Evolutionary conservation across 2,888 invertebrate genomes (phyloP).

Genomic region (Acrocyrtus sp.): DNA sequence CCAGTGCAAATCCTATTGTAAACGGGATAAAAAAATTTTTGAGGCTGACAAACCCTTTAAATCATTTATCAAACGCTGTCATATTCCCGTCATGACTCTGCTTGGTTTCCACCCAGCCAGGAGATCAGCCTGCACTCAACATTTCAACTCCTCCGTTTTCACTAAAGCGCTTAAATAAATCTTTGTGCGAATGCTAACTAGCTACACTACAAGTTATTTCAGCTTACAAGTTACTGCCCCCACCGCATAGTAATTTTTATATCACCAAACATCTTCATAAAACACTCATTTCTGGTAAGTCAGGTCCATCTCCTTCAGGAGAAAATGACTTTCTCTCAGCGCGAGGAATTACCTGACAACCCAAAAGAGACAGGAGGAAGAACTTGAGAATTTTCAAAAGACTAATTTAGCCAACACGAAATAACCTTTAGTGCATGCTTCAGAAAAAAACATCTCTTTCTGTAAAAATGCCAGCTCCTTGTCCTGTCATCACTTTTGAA

Average conservation of each 20-base stretch:
- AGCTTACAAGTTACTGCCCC: neutral
- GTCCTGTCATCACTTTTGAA: neutral
- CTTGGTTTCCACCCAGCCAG: conserved; percentile 3
- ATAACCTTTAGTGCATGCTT: no score
- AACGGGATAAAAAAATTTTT: no score
- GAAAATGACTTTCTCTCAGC: conserved; percentile 45
- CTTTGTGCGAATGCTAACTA: neutral
- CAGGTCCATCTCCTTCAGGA: no score
- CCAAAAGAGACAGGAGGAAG: conserved; percentile 9
- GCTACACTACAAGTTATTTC: neutral
- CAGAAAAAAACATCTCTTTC: neutral
- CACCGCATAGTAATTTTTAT: no score
- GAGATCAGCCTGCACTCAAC: no score
- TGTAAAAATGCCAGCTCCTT: neutral
- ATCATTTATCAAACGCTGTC: conserved; percentile 48
- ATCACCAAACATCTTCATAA: no score
- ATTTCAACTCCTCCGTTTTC: conserved; percentile 4
- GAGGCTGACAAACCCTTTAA: no score
- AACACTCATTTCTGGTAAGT: no score
- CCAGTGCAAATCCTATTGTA: no score
- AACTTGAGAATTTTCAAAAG: neutral
- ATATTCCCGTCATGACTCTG: conserved; percentile 21
- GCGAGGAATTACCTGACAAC: conserved; percentile 17
- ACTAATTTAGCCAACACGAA: conserved; percentile 32
- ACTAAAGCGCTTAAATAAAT: conserved; percentile 14